Conservation (phyloP, 2,797 vertebrate genomes). For the Jordanella pulchra region DNA sequence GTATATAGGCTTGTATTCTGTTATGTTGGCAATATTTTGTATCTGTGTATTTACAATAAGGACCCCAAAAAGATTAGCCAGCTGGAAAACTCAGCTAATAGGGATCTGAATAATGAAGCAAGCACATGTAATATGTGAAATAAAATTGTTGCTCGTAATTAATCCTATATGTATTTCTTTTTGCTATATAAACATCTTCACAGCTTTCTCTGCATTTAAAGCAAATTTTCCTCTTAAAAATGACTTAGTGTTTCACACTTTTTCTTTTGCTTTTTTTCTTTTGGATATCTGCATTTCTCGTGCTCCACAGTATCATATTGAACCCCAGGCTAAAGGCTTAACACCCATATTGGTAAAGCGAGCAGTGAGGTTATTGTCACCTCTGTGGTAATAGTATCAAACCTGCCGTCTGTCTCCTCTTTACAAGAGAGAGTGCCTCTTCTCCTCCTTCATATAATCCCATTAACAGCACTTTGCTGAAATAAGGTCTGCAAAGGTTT, state of each 20-base stretch:
- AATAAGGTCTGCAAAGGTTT: constrained; percentile 41
- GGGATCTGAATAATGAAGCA: too few species aligned
- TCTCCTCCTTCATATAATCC: constrained; percentile 58
- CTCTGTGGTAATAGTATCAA: constrained; percentile 60
- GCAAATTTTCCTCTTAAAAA: too few species aligned
- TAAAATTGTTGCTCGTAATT: too few species aligned
- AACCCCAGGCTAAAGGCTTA: neutral
- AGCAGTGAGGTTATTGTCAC: constrained; percentile 45
- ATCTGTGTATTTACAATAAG: too few species aligned
- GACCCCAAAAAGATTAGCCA: too few species aligned
- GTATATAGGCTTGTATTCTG: too few species aligned
- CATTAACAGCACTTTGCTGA: constrained; percentile 65
- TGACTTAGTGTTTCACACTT: neutral
- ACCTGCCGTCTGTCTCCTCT: constrained; percentile 34
- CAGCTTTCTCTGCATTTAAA: neutral
- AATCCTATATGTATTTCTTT: neutral
- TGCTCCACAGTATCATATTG: too few species aligned
- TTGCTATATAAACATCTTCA: neutral
- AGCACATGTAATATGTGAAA: too few species aligned
- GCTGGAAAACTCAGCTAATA: too few species aligned
- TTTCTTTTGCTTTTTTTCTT: neutral
- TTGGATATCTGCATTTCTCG: neutral
- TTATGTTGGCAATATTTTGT: too few species aligned
- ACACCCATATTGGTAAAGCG: constrained; percentile 26
- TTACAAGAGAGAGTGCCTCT: constrained; percentile 32